A percentile compares a stretch with the other conserved stretches of the same genome.
Evolutionary conservation across 2,797 vertebrate genomes (phyloP).

Genomic region (Pseudotriccus pelzelni): DNA sequence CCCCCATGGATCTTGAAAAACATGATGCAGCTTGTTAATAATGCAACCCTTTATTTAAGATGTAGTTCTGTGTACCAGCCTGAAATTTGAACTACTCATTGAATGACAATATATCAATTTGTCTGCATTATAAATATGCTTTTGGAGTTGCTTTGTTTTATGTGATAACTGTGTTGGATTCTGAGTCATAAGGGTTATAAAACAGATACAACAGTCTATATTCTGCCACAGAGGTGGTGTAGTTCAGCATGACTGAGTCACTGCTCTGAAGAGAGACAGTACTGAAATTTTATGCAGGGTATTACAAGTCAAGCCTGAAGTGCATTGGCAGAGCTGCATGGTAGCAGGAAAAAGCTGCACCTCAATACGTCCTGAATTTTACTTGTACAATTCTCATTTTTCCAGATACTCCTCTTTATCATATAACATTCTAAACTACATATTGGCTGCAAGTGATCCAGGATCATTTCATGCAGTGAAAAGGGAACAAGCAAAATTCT

Average conservation of each 20-base stretch:
- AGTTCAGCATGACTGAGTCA: constrained; percentile 27
- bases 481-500: not conserved
- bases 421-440: not conserved
- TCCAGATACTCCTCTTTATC: not conserved
- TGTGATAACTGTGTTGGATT: not conserved
- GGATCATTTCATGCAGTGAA: not conserved
- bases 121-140: not conserved
- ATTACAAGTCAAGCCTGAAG: constrained; percentile 33
- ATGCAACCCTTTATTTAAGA: not conserved
- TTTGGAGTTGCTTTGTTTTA: not conserved
- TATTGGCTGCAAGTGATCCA: not conserved
- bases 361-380: not conserved
- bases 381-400: not conserved
- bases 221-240: constrained; percentile 10
- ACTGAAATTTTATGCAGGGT: not conserved
- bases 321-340: not conserved
- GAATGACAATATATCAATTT: not conserved
- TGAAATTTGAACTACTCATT: not conserved
- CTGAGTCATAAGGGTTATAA: constrained; percentile 40
- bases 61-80: not conserved
- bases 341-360: not conserved
- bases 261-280: not conserved
- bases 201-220: not conserved
- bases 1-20: not conserved
- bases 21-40: not conserved